phyloP scores from a whole-genome alignment of 2,888 invertebrate genomes.

The Pristionchus entomophagus region DNA sequence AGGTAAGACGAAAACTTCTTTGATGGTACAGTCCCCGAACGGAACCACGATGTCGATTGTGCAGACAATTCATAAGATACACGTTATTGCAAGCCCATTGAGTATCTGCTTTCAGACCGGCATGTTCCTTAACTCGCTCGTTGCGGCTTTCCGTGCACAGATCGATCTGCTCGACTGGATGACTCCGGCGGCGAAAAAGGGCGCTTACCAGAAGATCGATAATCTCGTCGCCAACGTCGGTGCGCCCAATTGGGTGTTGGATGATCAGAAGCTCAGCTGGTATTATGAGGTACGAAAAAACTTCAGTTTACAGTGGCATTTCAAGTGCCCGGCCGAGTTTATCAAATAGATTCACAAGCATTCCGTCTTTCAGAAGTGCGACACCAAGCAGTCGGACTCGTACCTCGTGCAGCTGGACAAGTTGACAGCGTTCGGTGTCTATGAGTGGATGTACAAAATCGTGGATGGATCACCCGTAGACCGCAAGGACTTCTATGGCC shows the following conservation, averaged over 20 bases:
- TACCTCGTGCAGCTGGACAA: neutral
- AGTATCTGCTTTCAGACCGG: neutral
- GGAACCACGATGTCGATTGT: neutral
- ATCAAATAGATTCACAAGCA: neutral
- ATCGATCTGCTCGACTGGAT: constrained; percentile 53
- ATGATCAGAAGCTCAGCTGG: constrained; percentile 57
- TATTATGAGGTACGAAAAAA: constrained; percentile 60
- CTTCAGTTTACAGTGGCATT: too few species aligned
- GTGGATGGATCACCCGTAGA: neutral
- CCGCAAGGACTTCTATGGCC: constrained; percentile 3
- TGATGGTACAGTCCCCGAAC: neutral
- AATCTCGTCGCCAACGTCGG: constrained; percentile 70
- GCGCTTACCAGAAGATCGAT: constrained; percentile 69
- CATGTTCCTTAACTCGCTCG: neutral
- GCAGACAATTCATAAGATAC: neutral
- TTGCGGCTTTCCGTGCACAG: constrained; percentile 15
- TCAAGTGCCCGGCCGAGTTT: too few species aligned
- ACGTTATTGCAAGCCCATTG: neutral
- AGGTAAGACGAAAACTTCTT: constrained; percentile 50
- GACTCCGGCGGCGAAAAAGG: constrained; percentile 62
- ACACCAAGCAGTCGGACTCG: neutral
- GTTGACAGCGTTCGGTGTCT: neutral
- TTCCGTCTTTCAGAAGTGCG: neutral
- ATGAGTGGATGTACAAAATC: neutral
- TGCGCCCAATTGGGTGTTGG: constrained; percentile 67